These are phyloP conservation scores for Tetrao urogallus DNA, from an alignment of 2,113 vertebrate species.

Conservation along the genomic window DNA sequence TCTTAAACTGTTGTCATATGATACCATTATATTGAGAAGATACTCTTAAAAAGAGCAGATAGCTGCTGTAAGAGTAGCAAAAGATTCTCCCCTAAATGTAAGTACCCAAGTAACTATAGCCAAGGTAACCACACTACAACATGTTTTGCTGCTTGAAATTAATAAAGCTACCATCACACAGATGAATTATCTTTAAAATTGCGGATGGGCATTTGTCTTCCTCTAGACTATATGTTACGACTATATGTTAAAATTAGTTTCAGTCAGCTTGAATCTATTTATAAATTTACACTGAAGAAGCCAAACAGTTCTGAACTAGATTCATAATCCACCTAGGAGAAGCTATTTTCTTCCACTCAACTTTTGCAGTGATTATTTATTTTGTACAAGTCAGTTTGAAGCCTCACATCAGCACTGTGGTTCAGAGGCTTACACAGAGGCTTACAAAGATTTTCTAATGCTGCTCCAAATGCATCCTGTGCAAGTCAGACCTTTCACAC, in stretches of 20 bases:
- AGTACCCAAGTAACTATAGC: background rate
- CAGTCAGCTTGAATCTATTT: background rate
- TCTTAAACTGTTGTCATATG: background rate
- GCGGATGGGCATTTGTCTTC: background rate
- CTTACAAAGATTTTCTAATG: background rate
- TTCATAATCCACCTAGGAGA: background rate
- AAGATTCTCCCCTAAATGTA: background rate
- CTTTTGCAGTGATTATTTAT: background rate
- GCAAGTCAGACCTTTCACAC: background rate
- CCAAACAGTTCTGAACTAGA: background rate
- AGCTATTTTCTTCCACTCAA: background rate
- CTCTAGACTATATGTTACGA: background rate
- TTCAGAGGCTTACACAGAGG: background rate
- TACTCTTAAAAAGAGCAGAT: background rate
- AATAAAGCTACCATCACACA: background rate
- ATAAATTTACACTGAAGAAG: background rate
- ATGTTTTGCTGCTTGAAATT: background rate
- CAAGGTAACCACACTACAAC: background rate
- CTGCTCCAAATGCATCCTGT: background rate
- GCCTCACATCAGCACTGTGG: no score
- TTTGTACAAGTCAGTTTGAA: background rate
- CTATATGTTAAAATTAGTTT: background rate
- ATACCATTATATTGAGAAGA: background rate
- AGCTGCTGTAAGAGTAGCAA: background rate
- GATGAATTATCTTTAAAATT: background rate